These are phyloP conservation scores for Vidua chalybeata DNA, from an alignment of 2,113 vertebrate genomes.

Conservation along the genomic window DNA sequence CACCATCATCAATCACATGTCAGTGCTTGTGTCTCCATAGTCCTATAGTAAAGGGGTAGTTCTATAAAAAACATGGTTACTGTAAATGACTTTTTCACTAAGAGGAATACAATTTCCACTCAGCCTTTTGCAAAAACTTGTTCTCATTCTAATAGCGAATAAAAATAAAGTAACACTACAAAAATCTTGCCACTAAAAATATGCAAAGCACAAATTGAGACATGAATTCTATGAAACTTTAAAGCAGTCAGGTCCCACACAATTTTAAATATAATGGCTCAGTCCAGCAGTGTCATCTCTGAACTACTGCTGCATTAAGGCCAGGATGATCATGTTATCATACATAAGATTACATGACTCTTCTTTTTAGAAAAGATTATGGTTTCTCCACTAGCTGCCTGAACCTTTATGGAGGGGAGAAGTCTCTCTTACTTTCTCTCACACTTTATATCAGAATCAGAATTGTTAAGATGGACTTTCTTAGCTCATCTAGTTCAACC, in stretches of 20 bases:
- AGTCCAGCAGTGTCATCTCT: not conserved
- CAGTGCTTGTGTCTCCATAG: not conserved
- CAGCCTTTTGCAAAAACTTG: not conserved
- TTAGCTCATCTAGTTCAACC: not conserved
- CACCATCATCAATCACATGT: rapidly evolving
- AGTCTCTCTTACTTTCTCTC: not conserved
- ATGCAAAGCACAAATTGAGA: not conserved
- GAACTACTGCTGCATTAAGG: not conserved
- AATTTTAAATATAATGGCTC: not conserved
- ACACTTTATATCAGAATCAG: not conserved
- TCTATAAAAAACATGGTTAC: not conserved
- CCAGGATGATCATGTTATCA: not conserved
- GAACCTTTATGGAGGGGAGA: not conserved
- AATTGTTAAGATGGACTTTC: not conserved
- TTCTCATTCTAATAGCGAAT: not conserved
- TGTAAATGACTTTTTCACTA: not conserved
- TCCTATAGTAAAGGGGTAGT: not conserved
- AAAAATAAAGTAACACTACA: not conserved
- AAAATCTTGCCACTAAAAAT: not conserved
- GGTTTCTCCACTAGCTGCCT: not conserved
- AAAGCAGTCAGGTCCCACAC: not conserved
- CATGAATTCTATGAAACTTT: not conserved
- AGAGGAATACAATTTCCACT: not conserved
- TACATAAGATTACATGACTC: not conserved
- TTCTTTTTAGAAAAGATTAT: not conserved